Conservation (phyloP, 2,113 vertebrate genomes). For the Loxodonta africana region DNA sequence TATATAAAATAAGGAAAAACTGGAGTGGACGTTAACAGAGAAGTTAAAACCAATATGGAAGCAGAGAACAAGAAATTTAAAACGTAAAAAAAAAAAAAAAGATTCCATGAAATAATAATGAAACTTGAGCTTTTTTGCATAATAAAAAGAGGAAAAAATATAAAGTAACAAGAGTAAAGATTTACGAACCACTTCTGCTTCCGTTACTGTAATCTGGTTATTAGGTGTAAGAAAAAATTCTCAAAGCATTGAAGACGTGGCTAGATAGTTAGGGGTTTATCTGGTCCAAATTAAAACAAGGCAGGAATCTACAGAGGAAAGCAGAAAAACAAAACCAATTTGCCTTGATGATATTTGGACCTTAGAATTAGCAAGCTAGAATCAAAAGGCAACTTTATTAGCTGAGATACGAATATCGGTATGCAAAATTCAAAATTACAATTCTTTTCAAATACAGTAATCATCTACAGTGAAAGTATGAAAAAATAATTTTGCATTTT, state of each 20-base stretch:
- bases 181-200: too few relatives aligned
- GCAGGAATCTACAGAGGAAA: neutral
- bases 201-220: too few relatives aligned
- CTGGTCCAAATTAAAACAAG: neutral
- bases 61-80: neutral
- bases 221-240: neutral
- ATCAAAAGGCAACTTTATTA: neutral
- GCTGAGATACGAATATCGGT: neutral
- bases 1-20: neutral
- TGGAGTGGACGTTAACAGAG: slow-evolving; percentile 2
- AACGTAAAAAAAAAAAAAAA: neutral
- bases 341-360: neutral
- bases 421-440: neutral
- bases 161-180: neutral
- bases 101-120: neutral
- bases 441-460: slow-evolving; percentile 46
- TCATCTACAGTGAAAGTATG: neutral
- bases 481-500: slow-evolving; percentile 1
- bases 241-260: neutral
- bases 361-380: neutral
- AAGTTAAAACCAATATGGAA: slow-evolving; percentile 30
- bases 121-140: neutral
- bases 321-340: neutral
- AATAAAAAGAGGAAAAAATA: neutral
- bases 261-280: neutral